These are phyloP conservation scores for Megatriorchis doriae DNA, from an alignment of 2,113 vertebrate species.

Conservation along the genomic window DNA sequence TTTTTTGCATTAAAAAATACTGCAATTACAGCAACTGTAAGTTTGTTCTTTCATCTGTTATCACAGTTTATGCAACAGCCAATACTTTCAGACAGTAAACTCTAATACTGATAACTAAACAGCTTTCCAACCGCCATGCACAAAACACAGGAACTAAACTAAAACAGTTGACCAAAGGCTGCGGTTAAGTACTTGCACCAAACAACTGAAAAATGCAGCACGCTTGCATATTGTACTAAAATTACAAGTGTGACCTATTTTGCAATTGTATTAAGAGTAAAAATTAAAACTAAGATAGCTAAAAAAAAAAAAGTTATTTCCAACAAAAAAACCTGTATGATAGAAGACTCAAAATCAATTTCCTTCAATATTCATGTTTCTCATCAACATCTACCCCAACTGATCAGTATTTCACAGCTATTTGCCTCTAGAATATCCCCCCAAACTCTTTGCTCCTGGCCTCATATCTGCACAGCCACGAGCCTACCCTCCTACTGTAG, in stretches of 20 bases:
- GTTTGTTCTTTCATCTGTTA: background rate
- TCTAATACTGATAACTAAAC: background rate
- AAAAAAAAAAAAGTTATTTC: background rate
- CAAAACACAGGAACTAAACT: background rate
- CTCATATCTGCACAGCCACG: background rate
- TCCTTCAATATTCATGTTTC: background rate
- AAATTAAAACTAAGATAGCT: background rate
- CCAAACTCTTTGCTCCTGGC: background rate
- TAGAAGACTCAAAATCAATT: background rate
- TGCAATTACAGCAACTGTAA: background rate
- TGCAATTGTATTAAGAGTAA: background rate
- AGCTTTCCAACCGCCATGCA: background rate
- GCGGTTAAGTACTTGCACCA: background rate
- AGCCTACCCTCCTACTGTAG: background rate
- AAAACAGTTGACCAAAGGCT: background rate
- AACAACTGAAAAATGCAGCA: background rate
- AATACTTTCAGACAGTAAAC: background rate
- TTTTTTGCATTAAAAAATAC: background rate
- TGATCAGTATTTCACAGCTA: background rate
- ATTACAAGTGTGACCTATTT: background rate
- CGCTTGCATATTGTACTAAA: rapidly evolving
- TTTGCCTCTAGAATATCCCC: background rate
- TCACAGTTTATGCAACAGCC: background rate
- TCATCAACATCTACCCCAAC: background rate
- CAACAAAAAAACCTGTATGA: background rate